Percentiles rank a stretch among this genome's conserved stretches.
phyloP scores from a whole-genome alignment of 1,140 invertebrate genomes.

The Paracyclopina nana region DNA sequence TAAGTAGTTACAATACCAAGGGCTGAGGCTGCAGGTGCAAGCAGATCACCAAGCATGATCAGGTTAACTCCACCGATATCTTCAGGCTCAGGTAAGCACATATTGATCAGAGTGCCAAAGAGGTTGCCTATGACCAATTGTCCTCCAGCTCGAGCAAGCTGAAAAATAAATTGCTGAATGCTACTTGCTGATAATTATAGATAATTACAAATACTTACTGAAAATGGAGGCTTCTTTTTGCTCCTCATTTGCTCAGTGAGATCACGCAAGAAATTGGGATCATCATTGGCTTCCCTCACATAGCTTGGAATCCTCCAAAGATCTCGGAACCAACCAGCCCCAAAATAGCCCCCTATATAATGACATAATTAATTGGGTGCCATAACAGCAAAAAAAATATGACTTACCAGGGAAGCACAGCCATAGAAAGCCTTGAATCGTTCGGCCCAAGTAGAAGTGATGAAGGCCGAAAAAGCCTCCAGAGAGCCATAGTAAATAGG shows the following conservation, averaged over 20 bases:
- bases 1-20: not conserved
- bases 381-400: not conserved
- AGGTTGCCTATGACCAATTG: constrained; percentile 10
- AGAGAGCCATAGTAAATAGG: constrained; percentile 65
- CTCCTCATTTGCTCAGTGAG: constrained; percentile 45
- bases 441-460: constrained; percentile 68
- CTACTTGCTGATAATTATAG: not conserved
- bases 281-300: constrained; percentile 63
- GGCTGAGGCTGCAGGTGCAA: not conserved
- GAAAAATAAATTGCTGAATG: not conserved
- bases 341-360: constrained; percentile 54
- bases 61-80: too few relatives aligned
- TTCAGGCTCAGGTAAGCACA: not conserved
- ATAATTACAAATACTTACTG: constrained; percentile 22
- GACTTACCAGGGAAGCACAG: constrained; percentile 38
- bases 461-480: constrained; percentile 71
- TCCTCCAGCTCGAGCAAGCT: constrained; percentile 13
- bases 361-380: not conserved
- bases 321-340: constrained; percentile 66
- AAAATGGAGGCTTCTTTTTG: constrained; percentile 50
- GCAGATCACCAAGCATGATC: too few relatives aligned
- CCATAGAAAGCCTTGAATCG: constrained; percentile 75
- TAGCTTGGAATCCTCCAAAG: constrained; percentile 64
- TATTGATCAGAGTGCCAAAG: not conserved
- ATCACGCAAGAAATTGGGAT: constrained; percentile 29